Percentiles rank a stretch among this genome's conserved stretches.
phyloP scores from a whole-genome alignment of 2,797 vertebrate genomes.

The Leucoraja ocellata region DNA sequence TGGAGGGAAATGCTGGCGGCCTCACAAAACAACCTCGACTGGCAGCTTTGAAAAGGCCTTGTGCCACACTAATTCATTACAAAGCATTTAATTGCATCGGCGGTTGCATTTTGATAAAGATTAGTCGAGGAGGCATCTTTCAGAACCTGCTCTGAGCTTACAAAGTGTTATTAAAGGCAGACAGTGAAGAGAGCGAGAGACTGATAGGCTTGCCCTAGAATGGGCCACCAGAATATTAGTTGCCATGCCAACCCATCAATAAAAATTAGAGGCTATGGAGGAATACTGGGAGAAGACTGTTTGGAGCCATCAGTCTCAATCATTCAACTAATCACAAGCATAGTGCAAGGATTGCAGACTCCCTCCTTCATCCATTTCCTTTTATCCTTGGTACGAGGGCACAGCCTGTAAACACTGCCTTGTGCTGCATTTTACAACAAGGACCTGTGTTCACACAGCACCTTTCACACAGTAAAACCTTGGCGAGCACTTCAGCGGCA shows the following conservation, averaged over 20 bases:
- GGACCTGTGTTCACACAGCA: background rate
- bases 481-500: background rate
- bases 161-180: background rate
- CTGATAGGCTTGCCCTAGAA: background rate
- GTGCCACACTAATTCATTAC: background rate
- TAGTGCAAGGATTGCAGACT: background rate
- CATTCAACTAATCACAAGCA: background rate
- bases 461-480: background rate
- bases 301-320: conserved; percentile 32
- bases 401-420: background rate
- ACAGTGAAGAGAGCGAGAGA: background rate
- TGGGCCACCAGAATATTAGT: conserved; percentile 16
- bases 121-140: background rate
- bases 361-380: background rate
- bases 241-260: conserved; percentile 33
- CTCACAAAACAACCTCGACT: background rate
- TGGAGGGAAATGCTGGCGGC: background rate
- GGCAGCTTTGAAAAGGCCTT: background rate
- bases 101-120: conserved; percentile 1
- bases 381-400: background rate
- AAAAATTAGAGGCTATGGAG: conserved; percentile 28
- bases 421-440: background rate
- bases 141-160: background rate
- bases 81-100: background rate
- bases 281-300: background rate